Evolutionary conservation across 2,888 invertebrate genomes (phyloP), one percentile per base, ranked within the genome.

Genomic region (Zeuzera pyrina): DNA sequence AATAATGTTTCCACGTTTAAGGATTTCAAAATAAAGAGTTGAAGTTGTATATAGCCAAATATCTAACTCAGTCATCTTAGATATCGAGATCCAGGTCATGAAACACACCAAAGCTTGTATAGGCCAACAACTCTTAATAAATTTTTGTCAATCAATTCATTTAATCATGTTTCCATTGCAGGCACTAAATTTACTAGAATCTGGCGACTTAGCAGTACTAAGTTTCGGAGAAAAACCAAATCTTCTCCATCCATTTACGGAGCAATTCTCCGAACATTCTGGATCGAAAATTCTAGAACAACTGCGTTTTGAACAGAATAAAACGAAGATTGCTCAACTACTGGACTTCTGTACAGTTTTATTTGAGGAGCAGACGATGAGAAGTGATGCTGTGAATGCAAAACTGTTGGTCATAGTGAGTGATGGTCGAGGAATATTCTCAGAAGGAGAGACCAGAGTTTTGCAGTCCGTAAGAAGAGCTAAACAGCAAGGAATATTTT

Each of bases 351-450:
- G 91, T 2, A 89, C 91, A 0, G 90, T 90, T 0, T 53, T 83
- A 50, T 81, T 79, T 34, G 79, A 81, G 33, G 68, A 78, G 22
- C 73, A 85, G 32, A 71, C 45, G 36, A 71, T 67, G 52, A 73
- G 68, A 48, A 86, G 85, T 31, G 83, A 85, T 8, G 84, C 84
- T 29, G 73, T 89, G 3, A 88, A 88, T 38, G 92, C 96, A 0
- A 96, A 95, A 69, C 73, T 99, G 24, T 67, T 99, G 43, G 87
- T 99, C 10, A 88, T 99, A 6, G 87, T 99, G 2, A 96, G 98
- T 21, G 99, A 99, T 74, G 99, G 98, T 0, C 86, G 97, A 24
- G 97, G 97, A 1, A 90, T 98, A 43, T 94, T 93, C 67, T 91
- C 92, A 3, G 94, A 95, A 59, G 97, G 97, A 0, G 89, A 90